phyloP scores from a whole-genome alignment of 2,888 invertebrate species.

The Biston stratarius region DNA sequence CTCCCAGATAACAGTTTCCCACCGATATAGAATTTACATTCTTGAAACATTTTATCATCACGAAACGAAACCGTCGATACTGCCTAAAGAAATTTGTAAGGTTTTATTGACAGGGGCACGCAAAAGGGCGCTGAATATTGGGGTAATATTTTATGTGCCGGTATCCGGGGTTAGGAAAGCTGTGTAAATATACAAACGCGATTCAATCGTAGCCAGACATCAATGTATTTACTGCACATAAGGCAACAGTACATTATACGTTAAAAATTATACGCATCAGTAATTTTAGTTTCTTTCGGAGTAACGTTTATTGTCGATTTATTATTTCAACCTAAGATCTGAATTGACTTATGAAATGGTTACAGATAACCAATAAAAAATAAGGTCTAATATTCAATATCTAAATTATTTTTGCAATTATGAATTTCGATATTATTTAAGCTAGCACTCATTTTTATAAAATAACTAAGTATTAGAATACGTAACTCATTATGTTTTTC shows the following conservation, averaged over 20 bases:
- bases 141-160: conserved; percentile 43
- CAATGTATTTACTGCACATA: conserved; percentile 15
- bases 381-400: too few species aligned
- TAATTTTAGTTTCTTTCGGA: neutral
- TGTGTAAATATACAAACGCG: conserved; percentile 39
- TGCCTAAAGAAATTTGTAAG: conserved; percentile 43
- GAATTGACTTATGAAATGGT: too few species aligned
- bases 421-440: neutral
- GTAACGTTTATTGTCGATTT: neutral
- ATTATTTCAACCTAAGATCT: too few species aligned
- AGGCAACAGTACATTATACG: neutral
- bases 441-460: neutral
- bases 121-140: conserved; percentile 42
- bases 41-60: conserved; percentile 47
- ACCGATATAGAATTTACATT: conserved; percentile 52
- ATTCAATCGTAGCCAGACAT: conserved; percentile 30
- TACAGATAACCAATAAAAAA: too few species aligned
- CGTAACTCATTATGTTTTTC: too few species aligned
- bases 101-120: conserved; percentile 46
- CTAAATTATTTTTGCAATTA: neutral
- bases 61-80: conserved; percentile 43
- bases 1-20: conserved; percentile 52
- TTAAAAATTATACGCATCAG: neutral
- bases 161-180: conserved; percentile 38
- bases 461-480: neutral